phyloP scores from a whole-genome alignment of 2,113 vertebrate genomes.

The Sprattus sprattus region DNA sequence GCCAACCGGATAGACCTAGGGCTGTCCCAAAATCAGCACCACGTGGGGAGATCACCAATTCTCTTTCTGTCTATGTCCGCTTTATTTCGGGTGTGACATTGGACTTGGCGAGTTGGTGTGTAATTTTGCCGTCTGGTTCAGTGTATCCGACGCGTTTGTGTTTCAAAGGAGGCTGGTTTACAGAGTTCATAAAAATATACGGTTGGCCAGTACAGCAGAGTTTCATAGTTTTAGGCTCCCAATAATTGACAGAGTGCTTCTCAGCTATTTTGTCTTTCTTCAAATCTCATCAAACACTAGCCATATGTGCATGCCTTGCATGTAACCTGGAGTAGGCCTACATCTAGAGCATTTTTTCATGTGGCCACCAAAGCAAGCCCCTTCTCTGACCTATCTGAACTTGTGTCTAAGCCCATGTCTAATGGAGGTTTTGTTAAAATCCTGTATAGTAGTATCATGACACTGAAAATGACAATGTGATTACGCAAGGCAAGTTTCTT shows the following conservation, averaged over 20 bases:
- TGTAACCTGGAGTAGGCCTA: not conserved
- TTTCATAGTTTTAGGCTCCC: not conserved
- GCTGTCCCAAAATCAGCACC: not conserved
- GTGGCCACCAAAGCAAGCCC: no score
- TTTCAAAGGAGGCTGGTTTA: not conserved
- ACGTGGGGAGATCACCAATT: not conserved
- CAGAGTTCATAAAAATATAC: not conserved
- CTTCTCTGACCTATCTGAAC: no score
- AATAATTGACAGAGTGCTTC: not conserved
- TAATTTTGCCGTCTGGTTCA: constrained; percentile 63
- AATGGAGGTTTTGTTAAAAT: not conserved
- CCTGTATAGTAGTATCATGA: not conserved
- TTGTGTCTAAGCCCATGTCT: no score
- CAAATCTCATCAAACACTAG: not conserved
- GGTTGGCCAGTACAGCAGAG: not conserved
- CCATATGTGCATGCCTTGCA: not conserved
- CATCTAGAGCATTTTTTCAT: no score
- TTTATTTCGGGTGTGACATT: constrained; percentile 28
- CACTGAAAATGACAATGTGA: not conserved
- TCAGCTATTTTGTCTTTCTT: not conserved
- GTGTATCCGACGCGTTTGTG: not conserved
- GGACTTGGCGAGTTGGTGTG: constrained; percentile 33
- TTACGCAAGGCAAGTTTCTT: not conserved
- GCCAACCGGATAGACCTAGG: not conserved
- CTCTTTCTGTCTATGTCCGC: not conserved